Evolutionary conservation across 2,797 vertebrate species (phyloP).

Genomic region (Pantherophis alleghaniensis): DNA sequence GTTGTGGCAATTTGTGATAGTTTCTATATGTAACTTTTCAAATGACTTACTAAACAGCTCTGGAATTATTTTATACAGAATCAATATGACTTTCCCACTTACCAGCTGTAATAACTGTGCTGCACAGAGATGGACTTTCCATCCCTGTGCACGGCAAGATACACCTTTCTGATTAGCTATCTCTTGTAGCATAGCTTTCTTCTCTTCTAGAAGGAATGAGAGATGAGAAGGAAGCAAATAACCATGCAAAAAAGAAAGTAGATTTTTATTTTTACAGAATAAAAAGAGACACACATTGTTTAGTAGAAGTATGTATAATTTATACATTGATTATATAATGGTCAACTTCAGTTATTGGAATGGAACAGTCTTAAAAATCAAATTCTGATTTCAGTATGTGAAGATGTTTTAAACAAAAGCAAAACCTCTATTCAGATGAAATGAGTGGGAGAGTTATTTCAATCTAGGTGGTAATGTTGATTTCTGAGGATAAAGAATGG

Average conservation of each 20-base stretch:
- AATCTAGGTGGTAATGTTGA: not conserved
- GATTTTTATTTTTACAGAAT: not conserved
- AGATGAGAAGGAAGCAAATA: not conserved
- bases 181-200: constrained; percentile 93
- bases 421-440: not conserved
- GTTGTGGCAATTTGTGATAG: not conserved
- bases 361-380: not conserved
- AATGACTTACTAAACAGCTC: constrained; percentile 25
- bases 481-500: not conserved
- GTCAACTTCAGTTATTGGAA: not conserved
- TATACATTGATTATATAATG: not conserved
- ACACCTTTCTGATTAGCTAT: constrained; percentile 97
- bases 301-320: not conserved
- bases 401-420: not conserved
- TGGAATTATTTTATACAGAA: not conserved
- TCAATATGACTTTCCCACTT: constrained; percentile 57
- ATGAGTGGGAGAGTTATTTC: not conserved
- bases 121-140: constrained; percentile 98
- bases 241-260: not conserved
- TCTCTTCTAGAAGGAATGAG: constrained; percentile 83
- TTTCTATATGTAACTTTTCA: not conserved
- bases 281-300: not conserved
- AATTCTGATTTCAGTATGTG: not conserved
- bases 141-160: constrained; percentile 93
- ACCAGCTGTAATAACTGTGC: constrained; percentile 96